Evolutionary conservation across 2,797 vertebrate species (phyloP).

Genomic region (Sebastes taczanowskii): DNA sequence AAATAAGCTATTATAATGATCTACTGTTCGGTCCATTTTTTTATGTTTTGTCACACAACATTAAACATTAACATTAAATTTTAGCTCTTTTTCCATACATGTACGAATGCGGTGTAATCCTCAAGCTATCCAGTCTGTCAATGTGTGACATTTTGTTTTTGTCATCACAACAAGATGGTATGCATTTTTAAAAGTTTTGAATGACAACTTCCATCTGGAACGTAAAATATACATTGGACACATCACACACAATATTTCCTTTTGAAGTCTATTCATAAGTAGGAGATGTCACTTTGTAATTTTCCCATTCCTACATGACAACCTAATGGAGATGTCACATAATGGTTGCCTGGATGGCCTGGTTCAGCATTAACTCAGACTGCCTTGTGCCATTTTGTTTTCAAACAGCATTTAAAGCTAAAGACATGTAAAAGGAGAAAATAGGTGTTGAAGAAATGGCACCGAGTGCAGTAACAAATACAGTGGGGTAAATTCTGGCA

Average conservation of each 20-base stretch:
- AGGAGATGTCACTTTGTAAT: not conserved
- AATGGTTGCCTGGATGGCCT: not conserved
- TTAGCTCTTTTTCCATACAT: not conserved
- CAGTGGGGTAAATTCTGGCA: constrained; percentile 10
- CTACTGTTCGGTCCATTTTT: not conserved
- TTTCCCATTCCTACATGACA: not conserved
- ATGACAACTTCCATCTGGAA: not conserved
- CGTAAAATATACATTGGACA: not conserved
- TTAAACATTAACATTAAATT: not conserved
- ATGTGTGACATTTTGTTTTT: not conserved
- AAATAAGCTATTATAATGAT: not conserved
- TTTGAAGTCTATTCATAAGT: not conserved
- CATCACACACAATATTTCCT: not conserved
- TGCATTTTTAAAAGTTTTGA: not conserved
- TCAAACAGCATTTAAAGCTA: constrained; percentile 8
- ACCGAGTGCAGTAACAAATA: constrained; percentile 23
- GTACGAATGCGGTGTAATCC: not conserved
- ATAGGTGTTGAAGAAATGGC: constrained; percentile 17
- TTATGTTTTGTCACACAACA: not conserved
- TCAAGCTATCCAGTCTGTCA: not conserved
- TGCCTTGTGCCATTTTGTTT: constrained; percentile 23
- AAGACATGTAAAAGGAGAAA: constrained; percentile 24
- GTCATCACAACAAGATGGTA: not conserved
- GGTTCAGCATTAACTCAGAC: constrained; percentile 5
- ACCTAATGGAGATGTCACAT: constrained; percentile 9